Evolutionary conservation across 2,888 invertebrate species (phyloP).

Genomic region (Callyntrura sp.): DNA sequence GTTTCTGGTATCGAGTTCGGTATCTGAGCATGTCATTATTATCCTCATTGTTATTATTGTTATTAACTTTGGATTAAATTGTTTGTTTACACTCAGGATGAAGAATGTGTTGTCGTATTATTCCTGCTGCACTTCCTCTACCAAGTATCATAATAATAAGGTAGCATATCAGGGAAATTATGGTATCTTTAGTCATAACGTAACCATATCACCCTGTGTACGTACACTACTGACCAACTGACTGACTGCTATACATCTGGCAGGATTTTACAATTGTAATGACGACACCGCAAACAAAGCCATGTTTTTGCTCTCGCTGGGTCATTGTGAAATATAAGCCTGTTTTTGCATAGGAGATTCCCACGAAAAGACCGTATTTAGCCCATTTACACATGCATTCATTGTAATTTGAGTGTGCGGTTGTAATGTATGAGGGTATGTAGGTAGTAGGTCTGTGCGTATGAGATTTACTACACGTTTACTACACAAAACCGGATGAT

Average conservation of each 20-base stretch:
- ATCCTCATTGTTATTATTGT: neutral
- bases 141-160: neutral
- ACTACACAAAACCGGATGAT: constrained; percentile 64
- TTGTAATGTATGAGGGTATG: neutral
- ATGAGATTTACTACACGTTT: neutral
- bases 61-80: neutral
- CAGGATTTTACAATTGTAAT: neutral
- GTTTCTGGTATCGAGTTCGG: neutral
- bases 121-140: neutral
- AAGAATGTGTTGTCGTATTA: neutral
- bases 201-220: neutral
- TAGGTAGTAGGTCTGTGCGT: neutral
- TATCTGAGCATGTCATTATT: too few relatives aligned
- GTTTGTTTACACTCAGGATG: neutral
- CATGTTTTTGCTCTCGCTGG: constrained; percentile 23
- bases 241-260: constrained; percentile 49
- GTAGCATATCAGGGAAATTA: neutral
- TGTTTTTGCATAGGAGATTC: constrained; percentile 44
- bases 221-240: constrained; percentile 62
- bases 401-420: neutral
- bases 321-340: constrained; percentile 64
- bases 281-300: neutral
- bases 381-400: constrained; percentile 9
- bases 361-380: constrained; percentile 43
- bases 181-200: neutral